Percentiles rank a stretch among this genome's conserved stretches.
Conservation (phyloP, 1,140 invertebrate species). For the Trinorchestia longiramus region DNA sequence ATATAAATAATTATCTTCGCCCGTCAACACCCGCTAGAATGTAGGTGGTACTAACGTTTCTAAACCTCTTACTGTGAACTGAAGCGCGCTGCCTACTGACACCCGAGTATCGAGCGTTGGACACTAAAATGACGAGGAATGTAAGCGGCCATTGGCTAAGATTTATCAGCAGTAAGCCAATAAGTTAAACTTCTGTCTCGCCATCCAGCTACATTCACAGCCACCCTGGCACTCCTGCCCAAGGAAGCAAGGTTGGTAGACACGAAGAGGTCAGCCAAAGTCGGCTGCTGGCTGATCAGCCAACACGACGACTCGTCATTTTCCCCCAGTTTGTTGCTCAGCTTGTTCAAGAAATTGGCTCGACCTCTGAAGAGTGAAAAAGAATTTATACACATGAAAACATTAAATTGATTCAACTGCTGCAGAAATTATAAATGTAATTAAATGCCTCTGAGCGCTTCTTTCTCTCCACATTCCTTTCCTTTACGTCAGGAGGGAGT, state of each 20-base stretch:
- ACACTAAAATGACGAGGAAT: not conserved
- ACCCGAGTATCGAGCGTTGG: too few relatives aligned
- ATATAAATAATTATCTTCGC: too few relatives aligned
- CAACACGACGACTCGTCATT: slow-evolving; percentile 5
- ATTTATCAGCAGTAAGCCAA: not conserved
- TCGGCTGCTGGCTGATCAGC: slow-evolving; percentile 18
- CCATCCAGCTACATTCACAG: not conserved
- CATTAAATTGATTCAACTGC: too few relatives aligned
- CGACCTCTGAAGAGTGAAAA: not conserved
- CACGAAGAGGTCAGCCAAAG: slow-evolving; percentile 38
- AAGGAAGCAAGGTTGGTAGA: not conserved
- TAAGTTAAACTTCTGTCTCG: slow-evolving; percentile 6
- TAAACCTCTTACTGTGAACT: not conserved
- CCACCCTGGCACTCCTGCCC: slow-evolving; percentile 5
- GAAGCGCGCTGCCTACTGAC: not conserved
- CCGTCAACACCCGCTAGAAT: not conserved
- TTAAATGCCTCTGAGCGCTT: too few relatives aligned
- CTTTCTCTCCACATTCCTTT: too few relatives aligned
- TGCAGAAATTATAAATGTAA: too few relatives aligned
- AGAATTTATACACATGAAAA: not conserved
- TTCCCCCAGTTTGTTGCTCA: slow-evolving; percentile 47
- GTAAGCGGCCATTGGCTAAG: not conserved
- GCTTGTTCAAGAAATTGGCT: slow-evolving; percentile 42
- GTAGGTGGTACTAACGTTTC: not conserved
- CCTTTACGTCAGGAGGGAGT: too few relatives aligned